Base-by-base conservation (phyloP, 2,113 vertebrate genomes). In the Pachycephala philippinensis region DNA sequence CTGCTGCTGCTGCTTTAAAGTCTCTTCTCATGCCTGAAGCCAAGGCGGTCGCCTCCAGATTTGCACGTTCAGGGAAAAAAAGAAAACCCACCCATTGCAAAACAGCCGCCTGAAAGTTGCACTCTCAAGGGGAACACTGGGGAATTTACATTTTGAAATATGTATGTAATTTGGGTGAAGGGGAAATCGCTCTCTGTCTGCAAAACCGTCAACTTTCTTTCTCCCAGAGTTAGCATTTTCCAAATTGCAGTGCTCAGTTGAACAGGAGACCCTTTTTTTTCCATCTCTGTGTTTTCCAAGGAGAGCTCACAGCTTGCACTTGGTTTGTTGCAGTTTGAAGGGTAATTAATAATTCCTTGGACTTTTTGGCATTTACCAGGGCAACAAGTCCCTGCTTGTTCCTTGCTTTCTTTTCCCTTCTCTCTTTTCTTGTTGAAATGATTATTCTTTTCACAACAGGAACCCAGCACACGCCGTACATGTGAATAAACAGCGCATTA, bases 71-170 rank as follows among this genome's bases (percentile, higher is more conserved):
- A 26, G 44, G 37, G 31, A 1, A 19, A 28, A 52, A 49, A 64
- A 27, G 9, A 47, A 68, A 47, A 19, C 15, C 19, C 30, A 81
- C 42, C 59, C 47, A 8, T 44, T 93, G 94, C 87, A 84, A 89
- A 95, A 69, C 45, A 92, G 54, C 65, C 14, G 1, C 84, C 53
- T 92, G 54, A 37, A 79, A 93, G 70, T 54, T 88, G 57, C 72
- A 22, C 72, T 94, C 76, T 77, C 63, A 6, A 24, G 50, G 86
- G 71, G 66, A 91, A 35, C 3, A 53, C 79, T 87, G 82, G 40
- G 61, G 82, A 90, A 95, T 95, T 96, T 84, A 70, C 94, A 89
- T 86, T 89, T 95, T 95, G 89, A 86, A 95, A 93, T 92, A 86
- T 92, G 80, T 65, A 69, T 93, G 92, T 66, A 33, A 93, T 95